Evolutionary conservation across 1,140 invertebrate genomes (phyloP), one percentile per base, ranked within the genome.

Genomic region (Diabrotica undecimpunctata): DNA sequence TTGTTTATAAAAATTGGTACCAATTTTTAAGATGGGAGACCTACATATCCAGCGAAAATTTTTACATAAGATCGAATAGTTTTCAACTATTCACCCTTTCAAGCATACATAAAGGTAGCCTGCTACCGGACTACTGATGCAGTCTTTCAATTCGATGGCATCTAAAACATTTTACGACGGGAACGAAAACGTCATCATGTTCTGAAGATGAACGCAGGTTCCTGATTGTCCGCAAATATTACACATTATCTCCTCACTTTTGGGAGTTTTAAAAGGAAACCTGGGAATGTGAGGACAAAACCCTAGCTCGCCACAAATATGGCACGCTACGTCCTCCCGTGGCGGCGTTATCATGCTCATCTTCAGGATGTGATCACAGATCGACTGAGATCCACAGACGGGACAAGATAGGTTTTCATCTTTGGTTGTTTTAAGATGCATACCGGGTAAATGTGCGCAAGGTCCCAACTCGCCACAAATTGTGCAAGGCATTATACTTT

Each of bases 401-500:
- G 55, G 55, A 39, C 55, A 57, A 36, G 55, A 37, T 5, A 12
- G n/a, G 10, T 12, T 13, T n/a, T 57, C 55, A 9, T 57, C 36
- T 38, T 57, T 57, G 36, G 37, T 12, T 6, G 55, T 37, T 36
- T 37, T 57, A 5, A 57, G 12, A 37, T 25, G 55, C 12, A 57
- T 10, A 5, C 10, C 55, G 4, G 55, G 55, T 52, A 61, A 9
- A 39, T 61, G 59, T 0, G 41, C 12, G 25, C 59, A 61, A 51
- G 59, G 41, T 5, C 59, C 59, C 2, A 61, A 12, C 7, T 36
- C 85, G 62, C 75, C 76, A 59, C 62, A 83, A 72, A 86, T 86
- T 70, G 83, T 79, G 70, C 87, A 86, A 72, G 81, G 83, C 55
- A 85, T 84, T 58, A 87, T 80, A 52, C 86, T 79, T 6, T 84